Evolutionary conservation across 2,113 vertebrate species (phyloP).

Genomic region (Nyctibius bracteatus): DNA sequence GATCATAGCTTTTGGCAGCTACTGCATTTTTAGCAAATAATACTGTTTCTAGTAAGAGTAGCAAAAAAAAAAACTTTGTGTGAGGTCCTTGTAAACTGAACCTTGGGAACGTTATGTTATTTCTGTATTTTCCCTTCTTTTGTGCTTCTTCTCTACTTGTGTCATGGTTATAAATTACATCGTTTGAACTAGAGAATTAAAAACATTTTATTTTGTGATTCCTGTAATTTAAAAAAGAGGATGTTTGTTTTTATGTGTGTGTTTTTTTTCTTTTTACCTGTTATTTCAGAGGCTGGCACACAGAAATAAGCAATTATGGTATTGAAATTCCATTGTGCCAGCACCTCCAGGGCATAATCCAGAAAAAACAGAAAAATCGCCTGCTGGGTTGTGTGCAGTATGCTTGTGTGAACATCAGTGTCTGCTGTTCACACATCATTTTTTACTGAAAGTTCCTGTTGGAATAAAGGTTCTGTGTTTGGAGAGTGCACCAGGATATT

Average conservation of each 20-base stretch:
- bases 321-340: constrained; percentile 79
- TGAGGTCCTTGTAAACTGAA: constrained; percentile 98
- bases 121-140: constrained; percentile 65
- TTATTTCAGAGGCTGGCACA: constrained; percentile 77
- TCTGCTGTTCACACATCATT: constrained; percentile 75
- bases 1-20: constrained; percentile 94
- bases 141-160: constrained; percentile 75
- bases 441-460: constrained; percentile 70
- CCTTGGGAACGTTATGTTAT: constrained; percentile 82
- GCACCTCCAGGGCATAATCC: constrained; percentile 70
- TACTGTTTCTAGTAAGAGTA: constrained; percentile 97
- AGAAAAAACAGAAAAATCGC: constrained; percentile 70
- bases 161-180: constrained; percentile 80
- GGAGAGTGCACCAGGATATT: constrained; percentile 51
- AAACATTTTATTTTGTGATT: constrained; percentile 73
- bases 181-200: constrained; percentile 74
- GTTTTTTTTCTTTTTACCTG: constrained; percentile 76
- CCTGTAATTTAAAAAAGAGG: constrained; percentile 46
- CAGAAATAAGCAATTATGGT: constrained; percentile 73
- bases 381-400: constrained; percentile 72
- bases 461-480: constrained; percentile 75
- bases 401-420: constrained; percentile 76
- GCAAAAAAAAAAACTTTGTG: constrained; percentile 83
- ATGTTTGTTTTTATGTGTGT: constrained; percentile 23
- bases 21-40: constrained; percentile 94